These are phyloP conservation scores for Andrena trimmerana DNA, from an alignment of 2,888 invertebrate genomes.

Conservation along the genomic window DNA sequence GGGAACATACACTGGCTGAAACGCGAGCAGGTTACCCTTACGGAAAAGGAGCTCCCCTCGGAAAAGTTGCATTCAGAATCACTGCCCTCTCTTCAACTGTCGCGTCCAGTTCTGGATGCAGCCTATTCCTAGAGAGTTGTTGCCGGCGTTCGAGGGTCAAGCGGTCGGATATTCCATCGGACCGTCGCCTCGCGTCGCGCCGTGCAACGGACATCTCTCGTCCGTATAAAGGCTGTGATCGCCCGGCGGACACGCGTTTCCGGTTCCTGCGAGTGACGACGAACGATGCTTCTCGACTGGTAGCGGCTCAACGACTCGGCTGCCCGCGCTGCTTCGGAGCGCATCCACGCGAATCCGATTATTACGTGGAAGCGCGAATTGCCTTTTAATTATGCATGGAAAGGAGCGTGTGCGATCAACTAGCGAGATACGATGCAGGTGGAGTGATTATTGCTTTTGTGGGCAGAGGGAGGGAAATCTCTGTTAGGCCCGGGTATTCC, in stretches of 20 bases:
- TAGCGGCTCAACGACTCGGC: conserved; percentile 16
- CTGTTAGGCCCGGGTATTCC: conserved; percentile 41
- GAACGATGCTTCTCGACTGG: conserved; percentile 18
- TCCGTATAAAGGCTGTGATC: conserved; percentile 65
- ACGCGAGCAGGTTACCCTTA: not conserved
- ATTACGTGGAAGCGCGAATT: conserved; percentile 58
- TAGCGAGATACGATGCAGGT: conserved; percentile 7
- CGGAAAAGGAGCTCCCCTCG: not conserved
- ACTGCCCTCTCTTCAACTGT: not conserved
- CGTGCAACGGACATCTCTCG: conserved; percentile 70
- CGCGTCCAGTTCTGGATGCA: not conserved
- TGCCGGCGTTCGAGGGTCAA: not conserved
- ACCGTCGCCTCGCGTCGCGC: conserved; percentile 3
- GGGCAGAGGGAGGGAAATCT: conserved; percentile 8
- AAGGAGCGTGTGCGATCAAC: conserved; percentile 17
- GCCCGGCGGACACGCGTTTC: conserved; percentile 71
- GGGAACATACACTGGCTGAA: not conserved
- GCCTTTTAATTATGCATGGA: conserved; percentile 56
- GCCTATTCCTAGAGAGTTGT: not conserved
- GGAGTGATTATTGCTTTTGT: conserved; percentile 9
- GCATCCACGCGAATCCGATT: conserved; percentile 58
- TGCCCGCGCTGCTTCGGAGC: conserved; percentile 45
- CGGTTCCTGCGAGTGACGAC: conserved; percentile 64
- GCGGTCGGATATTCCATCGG: conserved; percentile 5
- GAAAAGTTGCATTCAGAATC: too few relatives aligned